phyloP scores from a whole-genome alignment of 1,140 invertebrate genomes.

The Bombus superbus region DNA sequence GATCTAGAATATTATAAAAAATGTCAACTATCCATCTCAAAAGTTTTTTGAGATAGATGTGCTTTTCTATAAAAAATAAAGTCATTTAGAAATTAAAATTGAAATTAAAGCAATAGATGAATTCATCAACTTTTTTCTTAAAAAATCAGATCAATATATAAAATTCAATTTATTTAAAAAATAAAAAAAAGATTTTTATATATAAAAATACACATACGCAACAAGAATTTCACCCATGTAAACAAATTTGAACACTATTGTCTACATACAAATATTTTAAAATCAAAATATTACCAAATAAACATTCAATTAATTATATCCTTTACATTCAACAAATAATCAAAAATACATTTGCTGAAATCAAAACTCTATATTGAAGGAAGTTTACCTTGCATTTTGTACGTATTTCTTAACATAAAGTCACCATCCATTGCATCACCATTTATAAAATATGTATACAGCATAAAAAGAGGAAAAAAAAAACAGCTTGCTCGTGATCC shows the following conservation, averaged over 20 bases:
- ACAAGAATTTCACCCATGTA: too few relatives aligned
- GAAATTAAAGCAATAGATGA: too few relatives aligned
- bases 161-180: background rate
- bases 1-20: too few relatives aligned
- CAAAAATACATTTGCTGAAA: background rate
- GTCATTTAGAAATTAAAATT: background rate
- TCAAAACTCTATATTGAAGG: background rate
- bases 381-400: background rate
- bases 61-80: background rate
- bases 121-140: too few relatives aligned
- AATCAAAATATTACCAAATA: background rate
- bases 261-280: background rate
- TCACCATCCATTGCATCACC: background rate
- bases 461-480: background rate
- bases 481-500: conserved; percentile 6
- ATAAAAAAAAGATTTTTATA: background rate
- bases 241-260: too few relatives aligned
- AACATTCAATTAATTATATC: too few relatives aligned
- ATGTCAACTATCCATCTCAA: background rate
- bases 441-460: too few relatives aligned
- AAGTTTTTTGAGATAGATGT: background rate
- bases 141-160: too few relatives aligned
- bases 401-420: background rate
- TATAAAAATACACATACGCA: too few relatives aligned
- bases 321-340: too few relatives aligned